phyloP scores from a whole-genome alignment of 2,797 vertebrate species.

The Psittacula derbiana region DNA sequence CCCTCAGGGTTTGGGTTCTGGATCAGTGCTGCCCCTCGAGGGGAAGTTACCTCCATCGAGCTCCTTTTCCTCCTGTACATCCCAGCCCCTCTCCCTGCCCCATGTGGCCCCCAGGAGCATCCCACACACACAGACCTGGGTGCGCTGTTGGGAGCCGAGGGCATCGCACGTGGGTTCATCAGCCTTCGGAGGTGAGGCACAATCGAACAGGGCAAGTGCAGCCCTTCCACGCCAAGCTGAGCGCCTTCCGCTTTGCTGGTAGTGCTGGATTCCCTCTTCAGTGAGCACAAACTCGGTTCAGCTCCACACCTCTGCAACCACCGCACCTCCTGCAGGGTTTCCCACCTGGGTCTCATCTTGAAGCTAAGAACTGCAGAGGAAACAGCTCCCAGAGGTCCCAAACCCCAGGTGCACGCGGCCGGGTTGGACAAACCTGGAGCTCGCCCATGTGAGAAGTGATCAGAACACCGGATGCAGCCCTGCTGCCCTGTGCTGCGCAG shows the following conservation, averaged over 20 bases:
- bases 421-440: background rate
- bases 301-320: rapidly evolving
- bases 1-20: rapidly evolving
- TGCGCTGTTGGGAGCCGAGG: background rate
- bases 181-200: background rate
- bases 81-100: rapidly evolving
- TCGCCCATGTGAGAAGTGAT: rapidly evolving
- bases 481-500: rapidly evolving
- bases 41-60: rapidly evolving
- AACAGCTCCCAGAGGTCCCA: background rate
- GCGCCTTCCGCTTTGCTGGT: rapidly evolving
- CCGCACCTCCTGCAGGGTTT: rapidly evolving
- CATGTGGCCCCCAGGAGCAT: rapidly evolving
- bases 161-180: rapidly evolving
- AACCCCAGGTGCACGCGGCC: background rate
- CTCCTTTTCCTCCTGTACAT: no score
- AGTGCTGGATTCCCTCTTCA: rapidly evolving
- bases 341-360: rapidly evolving
- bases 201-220: rapidly evolving
- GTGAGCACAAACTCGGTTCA: background rate
- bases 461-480: background rate
- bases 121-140: rapidly evolving
- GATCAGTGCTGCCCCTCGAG: rapidly evolving
- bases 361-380: rapidly evolving
- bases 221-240: background rate